These are phyloP conservation scores for Zoanthus solanderi DNA, from an alignment of 92 coral and sea anemone genomes.

Conservation along the genomic window DNA sequence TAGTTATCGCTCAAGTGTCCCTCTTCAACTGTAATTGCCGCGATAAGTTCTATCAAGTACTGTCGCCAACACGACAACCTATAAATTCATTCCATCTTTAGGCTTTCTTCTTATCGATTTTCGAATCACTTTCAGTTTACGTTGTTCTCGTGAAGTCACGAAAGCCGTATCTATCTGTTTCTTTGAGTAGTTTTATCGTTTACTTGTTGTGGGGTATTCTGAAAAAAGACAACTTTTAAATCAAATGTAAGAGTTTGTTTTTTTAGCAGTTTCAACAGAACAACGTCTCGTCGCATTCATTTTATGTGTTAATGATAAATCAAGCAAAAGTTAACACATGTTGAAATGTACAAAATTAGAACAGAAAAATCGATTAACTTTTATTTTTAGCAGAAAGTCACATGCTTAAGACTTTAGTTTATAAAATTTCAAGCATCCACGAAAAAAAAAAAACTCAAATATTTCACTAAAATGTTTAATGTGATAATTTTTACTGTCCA, in stretches of 20 bases:
- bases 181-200: not conserved
- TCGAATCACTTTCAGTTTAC: constrained; percentile 22
- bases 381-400: not conserved
- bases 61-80: constrained; percentile 12
- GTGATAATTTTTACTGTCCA: not conserved
- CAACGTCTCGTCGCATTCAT: not conserved
- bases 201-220: not conserved
- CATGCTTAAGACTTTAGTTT: constrained; percentile 6
- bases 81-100: constrained; percentile 27
- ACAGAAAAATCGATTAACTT: not conserved
- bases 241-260: not conserved
- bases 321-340: constrained; percentile 11
- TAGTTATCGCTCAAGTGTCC: constrained; percentile 33
- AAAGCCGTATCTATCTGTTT: constrained; percentile 3
- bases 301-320: not conserved
- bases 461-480: not conserved
- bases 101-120: constrained; percentile 18
- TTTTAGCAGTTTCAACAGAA: not conserved
- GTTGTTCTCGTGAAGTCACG: constrained; percentile 31
- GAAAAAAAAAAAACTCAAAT: not conserved
- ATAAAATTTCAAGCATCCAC: not conserved
- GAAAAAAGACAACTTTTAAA: not conserved
- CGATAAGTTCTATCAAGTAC: constrained; percentile 17
- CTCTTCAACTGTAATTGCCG: constrained; percentile 43
- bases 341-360: constrained; percentile 20